Percentiles rank a stretch among this genome's conserved stretches.
phyloP scores from a whole-genome alignment of 2,797 vertebrate genomes.

The Onychomys torridus region DNA sequence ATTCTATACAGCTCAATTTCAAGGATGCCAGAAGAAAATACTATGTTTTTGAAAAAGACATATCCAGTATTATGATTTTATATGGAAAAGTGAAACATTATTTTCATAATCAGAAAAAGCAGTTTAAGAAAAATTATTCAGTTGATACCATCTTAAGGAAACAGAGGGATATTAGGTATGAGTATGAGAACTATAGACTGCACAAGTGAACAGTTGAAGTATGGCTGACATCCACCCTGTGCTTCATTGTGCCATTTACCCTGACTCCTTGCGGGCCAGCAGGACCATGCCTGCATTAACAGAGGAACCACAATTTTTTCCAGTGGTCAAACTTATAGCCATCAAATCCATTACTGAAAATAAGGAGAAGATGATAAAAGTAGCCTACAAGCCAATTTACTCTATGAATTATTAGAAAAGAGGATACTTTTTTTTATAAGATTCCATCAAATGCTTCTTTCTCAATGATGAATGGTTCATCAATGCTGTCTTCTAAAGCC shows the following conservation, averaged over 20 bases:
- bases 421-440: background rate
- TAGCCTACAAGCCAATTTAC: background rate
- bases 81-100: background rate
- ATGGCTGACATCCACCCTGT: background rate
- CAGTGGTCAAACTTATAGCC: background rate
- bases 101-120: slow-evolving; percentile 31
- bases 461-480: background rate
- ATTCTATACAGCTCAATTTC: slow-evolving; percentile 8
- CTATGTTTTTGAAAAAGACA: background rate
- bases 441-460: background rate
- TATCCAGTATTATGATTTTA: background rate
- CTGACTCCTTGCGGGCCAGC: background rate
- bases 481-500: background rate
- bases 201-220: background rate
- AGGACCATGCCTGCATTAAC: background rate
- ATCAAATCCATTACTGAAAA: background rate
- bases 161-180: background rate
- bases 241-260: background rate
- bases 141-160: background rate
- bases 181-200: background rate
- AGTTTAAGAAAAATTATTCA: slow-evolving; percentile 14
- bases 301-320: background rate
- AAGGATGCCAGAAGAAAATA: background rate
- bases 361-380: background rate
- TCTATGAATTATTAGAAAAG: background rate